phyloP scores from a whole-genome alignment of 2,888 invertebrate species.

The Odontomyia ornata region DNA sequence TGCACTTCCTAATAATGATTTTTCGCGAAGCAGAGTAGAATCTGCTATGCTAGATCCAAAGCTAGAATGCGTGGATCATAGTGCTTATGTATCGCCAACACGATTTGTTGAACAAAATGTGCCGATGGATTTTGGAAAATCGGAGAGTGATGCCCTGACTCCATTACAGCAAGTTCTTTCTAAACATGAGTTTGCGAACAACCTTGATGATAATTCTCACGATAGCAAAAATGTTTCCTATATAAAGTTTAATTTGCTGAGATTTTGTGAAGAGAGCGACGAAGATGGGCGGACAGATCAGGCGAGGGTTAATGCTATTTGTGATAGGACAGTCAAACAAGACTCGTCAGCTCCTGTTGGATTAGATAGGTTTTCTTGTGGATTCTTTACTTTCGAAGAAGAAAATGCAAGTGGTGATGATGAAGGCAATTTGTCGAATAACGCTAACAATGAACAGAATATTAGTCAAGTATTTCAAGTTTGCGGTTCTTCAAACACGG shows the following conservation, averaged over 20 bases:
- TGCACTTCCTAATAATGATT: too few relatives aligned
- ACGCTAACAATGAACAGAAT: background rate
- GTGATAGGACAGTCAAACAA: too few relatives aligned
- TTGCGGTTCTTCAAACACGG: background rate
- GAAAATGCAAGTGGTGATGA: background rate
- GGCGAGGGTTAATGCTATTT: too few relatives aligned
- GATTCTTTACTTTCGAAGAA: background rate
- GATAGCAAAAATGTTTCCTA: conserved; percentile 16
- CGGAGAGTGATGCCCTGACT: background rate
- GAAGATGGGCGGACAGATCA: background rate
- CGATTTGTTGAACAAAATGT: too few relatives aligned
- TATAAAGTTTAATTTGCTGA: conserved; percentile 17
- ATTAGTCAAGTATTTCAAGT: background rate
- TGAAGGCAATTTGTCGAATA: background rate
- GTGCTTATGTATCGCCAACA: too few relatives aligned
- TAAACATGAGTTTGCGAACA: conserved; percentile 15
- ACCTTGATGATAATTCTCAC: conserved; percentile 21
- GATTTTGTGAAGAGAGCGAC: background rate
- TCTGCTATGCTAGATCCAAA: too few relatives aligned
- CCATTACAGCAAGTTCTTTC: background rate
- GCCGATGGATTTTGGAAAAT: background rate
- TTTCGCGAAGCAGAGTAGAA: too few relatives aligned
- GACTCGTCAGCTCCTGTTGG: too few relatives aligned
- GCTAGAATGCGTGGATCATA: too few relatives aligned
- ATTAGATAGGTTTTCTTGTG: background rate